Evolutionary conservation across 30 jellyfish, hydroid and myxozoan species (phyloP).

Genomic region (Turritopsis rubra): DNA sequence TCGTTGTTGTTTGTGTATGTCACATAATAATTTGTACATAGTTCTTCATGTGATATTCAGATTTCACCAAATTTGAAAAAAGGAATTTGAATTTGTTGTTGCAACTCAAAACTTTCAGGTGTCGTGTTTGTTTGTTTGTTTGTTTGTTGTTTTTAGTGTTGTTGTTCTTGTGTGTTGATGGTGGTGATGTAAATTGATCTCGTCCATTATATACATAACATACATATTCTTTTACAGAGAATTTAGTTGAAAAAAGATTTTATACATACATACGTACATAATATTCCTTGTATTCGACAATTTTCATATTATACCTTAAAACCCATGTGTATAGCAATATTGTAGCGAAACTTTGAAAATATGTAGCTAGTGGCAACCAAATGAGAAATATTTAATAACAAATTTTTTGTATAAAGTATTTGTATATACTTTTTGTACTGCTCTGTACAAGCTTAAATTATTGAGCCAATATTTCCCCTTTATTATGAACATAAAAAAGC

Average conservation of each 20-base stretch:
- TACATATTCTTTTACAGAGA: not conserved
- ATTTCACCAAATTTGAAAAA: not conserved
- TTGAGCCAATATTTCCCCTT: not conserved
- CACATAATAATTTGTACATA: too few relatives aligned
- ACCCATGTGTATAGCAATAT: not conserved
- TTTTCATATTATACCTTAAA: not conserved
- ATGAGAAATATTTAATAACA: conserved; percentile 7
- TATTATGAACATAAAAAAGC: not conserved
- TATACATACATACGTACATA: not conserved
- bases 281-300: not conserved
- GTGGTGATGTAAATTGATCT: not conserved
- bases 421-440: conserved; percentile 1
- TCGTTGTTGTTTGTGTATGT: not conserved
- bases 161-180: not conserved
- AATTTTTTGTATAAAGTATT: conserved; percentile 8
- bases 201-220: not conserved
- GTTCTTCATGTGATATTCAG: not conserved
- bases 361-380: not conserved
- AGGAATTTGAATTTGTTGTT: not conserved
- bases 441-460: not conserved
- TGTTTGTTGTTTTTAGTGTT: too few relatives aligned
- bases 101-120: not conserved
- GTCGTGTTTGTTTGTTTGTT: not conserved
- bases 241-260: not conserved
- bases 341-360: not conserved